Evolutionary conservation across 1,140 invertebrate species (phyloP), one percentile per base, ranked within the genome.

Genomic region (Plectus sambesii): DNA sequence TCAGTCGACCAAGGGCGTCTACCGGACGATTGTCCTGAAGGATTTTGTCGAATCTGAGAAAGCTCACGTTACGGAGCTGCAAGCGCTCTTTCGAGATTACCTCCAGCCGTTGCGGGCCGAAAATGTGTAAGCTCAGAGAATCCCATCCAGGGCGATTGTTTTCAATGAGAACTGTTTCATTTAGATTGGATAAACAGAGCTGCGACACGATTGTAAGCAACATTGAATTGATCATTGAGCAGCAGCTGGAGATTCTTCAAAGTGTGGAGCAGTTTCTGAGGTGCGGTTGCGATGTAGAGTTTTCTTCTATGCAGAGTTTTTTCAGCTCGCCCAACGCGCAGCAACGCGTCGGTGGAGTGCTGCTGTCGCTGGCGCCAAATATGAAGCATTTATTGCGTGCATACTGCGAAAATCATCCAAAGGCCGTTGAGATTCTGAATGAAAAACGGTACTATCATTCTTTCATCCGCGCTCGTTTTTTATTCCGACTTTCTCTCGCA

Each of bases 381-480:
- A 76, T 97, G 42, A 90, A 92, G 72, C 72, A 77, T 51, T 79
- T 89, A 20, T 87, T 94, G 72, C 79, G 81, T 56, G 74, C 74
- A 12, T 98, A 97, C 69, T 94, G 89, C 73, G 77, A 79, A 49
- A 81, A 84, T 59, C 90, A 97, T 78, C 90, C 90, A 0, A 80
- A 80, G 68, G 87, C 88, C 61, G 87, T 92, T 29, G 82, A 82
- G 62, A 80, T 93, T 54, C 74, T 97, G 55, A 87, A 90, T 69
- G 83, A 84, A 69, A 83, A 84, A 62, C 85, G 83, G 85, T 87
- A 72, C 74, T 12, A 43, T 57, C 45, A 71, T 73, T 19, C 63
- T 87, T 86, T 63, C 84, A 90, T 62, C 82, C 84, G 58, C 73
- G 92, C 42, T 82, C n/a, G 8, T 38, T n/a, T 22, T 17, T 45